Evolutionary conservation across 2,888 invertebrate genomes (phyloP).

Genomic region (Drosophila formosana): DNA sequence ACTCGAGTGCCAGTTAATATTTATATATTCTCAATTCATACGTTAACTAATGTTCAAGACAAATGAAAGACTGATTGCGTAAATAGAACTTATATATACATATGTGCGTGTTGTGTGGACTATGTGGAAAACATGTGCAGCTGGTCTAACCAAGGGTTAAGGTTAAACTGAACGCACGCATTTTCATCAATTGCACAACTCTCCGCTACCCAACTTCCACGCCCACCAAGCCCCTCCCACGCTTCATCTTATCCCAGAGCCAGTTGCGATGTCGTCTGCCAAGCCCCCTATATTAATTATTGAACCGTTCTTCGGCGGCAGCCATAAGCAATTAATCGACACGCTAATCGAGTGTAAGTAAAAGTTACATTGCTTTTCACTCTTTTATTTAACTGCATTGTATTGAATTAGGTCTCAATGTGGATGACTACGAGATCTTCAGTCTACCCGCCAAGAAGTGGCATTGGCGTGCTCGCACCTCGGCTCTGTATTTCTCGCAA

Average conservation of each 20-base stretch:
- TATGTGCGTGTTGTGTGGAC: not conserved
- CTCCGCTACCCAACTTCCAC: not conserved
- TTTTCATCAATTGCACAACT: constrained; percentile 40
- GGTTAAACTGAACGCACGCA: constrained; percentile 34
- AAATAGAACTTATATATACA: not conserved
- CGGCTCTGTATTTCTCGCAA: constrained; percentile 88
- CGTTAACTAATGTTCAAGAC: not conserved
- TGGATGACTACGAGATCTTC: constrained; percentile 85
- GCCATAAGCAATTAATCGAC: constrained; percentile 89
- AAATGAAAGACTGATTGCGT: not conserved
- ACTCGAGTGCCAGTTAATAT: not conserved
- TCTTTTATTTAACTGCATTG: not conserved
- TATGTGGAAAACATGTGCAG: constrained; percentile 46
- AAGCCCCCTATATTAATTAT: constrained; percentile 86
- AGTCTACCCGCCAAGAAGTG: constrained; percentile 90
- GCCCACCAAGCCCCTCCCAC: not conserved
- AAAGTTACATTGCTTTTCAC: not conserved
- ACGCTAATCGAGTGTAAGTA: constrained; percentile 84
- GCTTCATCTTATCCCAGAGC: not conserved
- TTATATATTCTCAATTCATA: not conserved
- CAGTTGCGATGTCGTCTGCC: constrained; percentile 53
- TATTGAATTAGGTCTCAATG: constrained; percentile 76
- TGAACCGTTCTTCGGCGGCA: constrained; percentile 91
- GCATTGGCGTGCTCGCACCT: constrained; percentile 91
- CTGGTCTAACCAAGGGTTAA: constrained; percentile 45